Evolutionary conservation across 2,888 invertebrate genomes (phyloP), one percentile per base, ranked within the genome.

Genomic region (Sinopyrophorus schimmeli): DNA sequence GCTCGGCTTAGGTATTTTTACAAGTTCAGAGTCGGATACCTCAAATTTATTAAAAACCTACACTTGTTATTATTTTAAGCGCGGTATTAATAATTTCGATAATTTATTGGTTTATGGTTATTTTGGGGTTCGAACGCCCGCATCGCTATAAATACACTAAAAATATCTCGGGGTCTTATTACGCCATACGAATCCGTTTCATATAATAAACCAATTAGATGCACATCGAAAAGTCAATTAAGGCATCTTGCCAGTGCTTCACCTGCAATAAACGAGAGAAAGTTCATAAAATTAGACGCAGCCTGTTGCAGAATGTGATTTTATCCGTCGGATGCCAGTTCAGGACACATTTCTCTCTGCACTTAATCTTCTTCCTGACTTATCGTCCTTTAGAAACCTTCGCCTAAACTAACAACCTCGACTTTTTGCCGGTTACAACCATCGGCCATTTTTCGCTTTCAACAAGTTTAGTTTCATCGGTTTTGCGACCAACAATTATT

Each of bases 251-350:
- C 44, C 44, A 44, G 35, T n/a, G 37, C 16, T 18, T 21, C 35
- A 37, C 44, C 44, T 44, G 44, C 37, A 28, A 35, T 43, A 38
- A 30, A 20, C 5, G 30, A 28, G 28, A 37, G 43, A 32, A 41
- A 41, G 31, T 41, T 34, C 27, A 44, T 37, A 30, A 37, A 44
- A 44, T 37, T 44, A 44, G 37, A 18, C 17, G 15, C 35, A 28
- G 43, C 37, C 44, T 44, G 44, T 44, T 43, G 37, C 44, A 37
- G 28, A 44, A 42, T 44, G 30, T 12, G 30, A 44, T 44, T 37
- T 37, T 3, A 10, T 28, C 20, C 14, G 27, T 16, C 34, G 16
- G 30, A 35, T 35, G 10, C 40, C 18, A 15, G 30, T 30, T 40
- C 12, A 14, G 30, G 21, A 21, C 40, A 23, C 18, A 31, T 41